These are phyloP conservation scores for Notiomystis cincta DNA, from an alignment of 2,113 vertebrate species.

Conservation along the genomic window DNA sequence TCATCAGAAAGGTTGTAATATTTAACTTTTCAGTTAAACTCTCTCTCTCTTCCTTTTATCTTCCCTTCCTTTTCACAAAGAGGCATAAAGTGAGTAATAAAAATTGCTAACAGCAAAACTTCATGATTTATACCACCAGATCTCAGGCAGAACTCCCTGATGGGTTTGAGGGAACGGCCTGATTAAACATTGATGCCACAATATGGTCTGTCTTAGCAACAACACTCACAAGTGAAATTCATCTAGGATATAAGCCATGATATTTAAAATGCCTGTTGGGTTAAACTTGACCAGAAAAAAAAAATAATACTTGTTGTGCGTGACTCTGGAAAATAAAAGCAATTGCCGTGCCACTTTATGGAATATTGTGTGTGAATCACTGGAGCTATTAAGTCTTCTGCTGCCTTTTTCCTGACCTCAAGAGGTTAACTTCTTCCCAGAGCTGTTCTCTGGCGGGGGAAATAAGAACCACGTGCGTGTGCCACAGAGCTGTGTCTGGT, in stretches of 20 bases:
- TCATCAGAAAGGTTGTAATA: neutral
- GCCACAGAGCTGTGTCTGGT: conserved; percentile 4
- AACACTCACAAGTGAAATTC: conserved; percentile 25
- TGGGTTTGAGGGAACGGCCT: conserved; percentile 27
- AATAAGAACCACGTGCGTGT: neutral
- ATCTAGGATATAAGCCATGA: neutral
- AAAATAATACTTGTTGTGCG: neutral
- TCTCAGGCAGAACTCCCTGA: conserved; percentile 22
- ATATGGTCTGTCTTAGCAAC: conserved; percentile 50
- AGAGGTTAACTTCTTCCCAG: conserved; percentile 39
- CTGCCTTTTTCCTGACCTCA: conserved; percentile 1
- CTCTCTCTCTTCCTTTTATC: neutral
- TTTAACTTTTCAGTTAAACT: neutral
- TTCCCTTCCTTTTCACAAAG: neutral
- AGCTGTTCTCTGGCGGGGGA: neutral
- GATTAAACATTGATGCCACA: conserved; percentile 64
- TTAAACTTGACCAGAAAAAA: neutral
- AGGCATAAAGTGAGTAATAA: conserved; percentile 22
- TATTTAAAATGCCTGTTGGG: conserved; percentile 27
- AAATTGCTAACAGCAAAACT: conserved; percentile 1
- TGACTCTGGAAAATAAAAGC: neutral
- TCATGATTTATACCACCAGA: conserved; percentile 4
- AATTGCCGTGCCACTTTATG: neutral
- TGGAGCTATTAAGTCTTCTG: neutral
- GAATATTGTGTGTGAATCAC: neutral